These are phyloP conservation scores for Drosophila funebris DNA, from an alignment of 1,140 invertebrate species.

Conservation along the genomic window DNA sequence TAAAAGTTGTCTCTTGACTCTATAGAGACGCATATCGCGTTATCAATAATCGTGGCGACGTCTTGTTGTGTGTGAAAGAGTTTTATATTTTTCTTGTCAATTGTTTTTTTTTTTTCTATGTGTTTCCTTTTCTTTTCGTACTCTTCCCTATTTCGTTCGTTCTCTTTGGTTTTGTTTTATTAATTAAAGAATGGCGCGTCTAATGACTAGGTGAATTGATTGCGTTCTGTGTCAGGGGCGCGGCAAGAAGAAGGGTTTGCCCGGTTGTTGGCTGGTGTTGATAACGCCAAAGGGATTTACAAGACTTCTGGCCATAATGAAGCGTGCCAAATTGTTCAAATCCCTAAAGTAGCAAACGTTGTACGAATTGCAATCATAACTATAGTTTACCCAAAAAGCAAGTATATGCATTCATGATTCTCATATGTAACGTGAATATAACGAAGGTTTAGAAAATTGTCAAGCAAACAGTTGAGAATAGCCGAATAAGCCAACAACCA, in stretches of 20 bases:
- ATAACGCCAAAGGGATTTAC: not conserved
- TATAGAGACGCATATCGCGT: slow-evolving; percentile 35
- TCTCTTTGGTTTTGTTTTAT: slow-evolving; percentile 50
- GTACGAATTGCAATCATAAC: too few relatives aligned
- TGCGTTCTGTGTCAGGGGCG: slow-evolving; percentile 9
- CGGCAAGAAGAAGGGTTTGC: not conserved
- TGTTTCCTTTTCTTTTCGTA: slow-evolving; percentile 7
- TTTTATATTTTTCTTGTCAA: slow-evolving; percentile 34
- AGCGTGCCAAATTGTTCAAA: too few relatives aligned
- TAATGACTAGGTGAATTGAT: slow-evolving; percentile 26
- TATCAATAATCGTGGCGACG: slow-evolving; percentile 49
- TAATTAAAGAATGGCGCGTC: slow-evolving; percentile 54
- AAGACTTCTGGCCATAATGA: too few relatives aligned
- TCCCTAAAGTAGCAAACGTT: not conserved
- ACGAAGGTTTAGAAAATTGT: too few relatives aligned
- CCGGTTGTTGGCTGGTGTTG: not conserved
- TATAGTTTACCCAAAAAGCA: too few relatives aligned
- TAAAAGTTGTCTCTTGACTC: slow-evolving; percentile 10
- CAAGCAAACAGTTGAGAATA: too few relatives aligned
- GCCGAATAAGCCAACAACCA: too few relatives aligned
- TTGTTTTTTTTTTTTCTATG: slow-evolving; percentile 14
- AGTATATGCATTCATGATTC: too few relatives aligned
- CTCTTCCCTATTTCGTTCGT: slow-evolving; percentile 5
- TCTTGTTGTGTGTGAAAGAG: slow-evolving; percentile 25
- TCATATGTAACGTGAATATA: too few relatives aligned